Evolutionary conservation across 2,888 invertebrate species (phyloP).

Genomic region (Leucania comma): DNA sequence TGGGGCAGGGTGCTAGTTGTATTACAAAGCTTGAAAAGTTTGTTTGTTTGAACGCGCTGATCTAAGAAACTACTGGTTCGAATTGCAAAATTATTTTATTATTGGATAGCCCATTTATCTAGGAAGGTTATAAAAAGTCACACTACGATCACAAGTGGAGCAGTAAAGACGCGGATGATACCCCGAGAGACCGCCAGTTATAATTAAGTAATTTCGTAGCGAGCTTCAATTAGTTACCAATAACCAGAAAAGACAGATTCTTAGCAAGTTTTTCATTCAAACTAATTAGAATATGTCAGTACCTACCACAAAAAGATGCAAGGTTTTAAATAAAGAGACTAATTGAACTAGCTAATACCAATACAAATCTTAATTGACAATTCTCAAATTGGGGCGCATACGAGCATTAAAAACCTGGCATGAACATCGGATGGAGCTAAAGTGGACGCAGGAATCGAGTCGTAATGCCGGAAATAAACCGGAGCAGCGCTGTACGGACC

Average conservation of each 20-base stretch:
- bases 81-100: too few relatives aligned
- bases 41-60: too few relatives aligned
- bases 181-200: too few relatives aligned
- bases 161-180: too few relatives aligned
- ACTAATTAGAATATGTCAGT: not conserved
- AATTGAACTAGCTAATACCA: constrained; percentile 14
- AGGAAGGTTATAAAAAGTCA: too few relatives aligned
- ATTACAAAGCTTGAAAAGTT: too few relatives aligned
- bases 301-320: not conserved
- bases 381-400: not conserved
- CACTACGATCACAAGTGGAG: too few relatives aligned
- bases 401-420: constrained; percentile 33
- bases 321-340: not conserved
- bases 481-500: constrained; percentile 21
- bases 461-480: constrained; percentile 61
- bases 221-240: not conserved
- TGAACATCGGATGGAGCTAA: constrained; percentile 42
- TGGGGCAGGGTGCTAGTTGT: too few relatives aligned
- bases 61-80: too few relatives aligned
- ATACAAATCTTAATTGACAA: constrained; percentile 11
- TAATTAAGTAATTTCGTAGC: not conserved
- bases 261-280: not conserved
- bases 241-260: not conserved
- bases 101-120: too few relatives aligned
- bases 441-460: constrained; percentile 54